Base-by-base conservation (phyloP, 2,797 vertebrate species). In the Gallinago nigripennis region DNA sequence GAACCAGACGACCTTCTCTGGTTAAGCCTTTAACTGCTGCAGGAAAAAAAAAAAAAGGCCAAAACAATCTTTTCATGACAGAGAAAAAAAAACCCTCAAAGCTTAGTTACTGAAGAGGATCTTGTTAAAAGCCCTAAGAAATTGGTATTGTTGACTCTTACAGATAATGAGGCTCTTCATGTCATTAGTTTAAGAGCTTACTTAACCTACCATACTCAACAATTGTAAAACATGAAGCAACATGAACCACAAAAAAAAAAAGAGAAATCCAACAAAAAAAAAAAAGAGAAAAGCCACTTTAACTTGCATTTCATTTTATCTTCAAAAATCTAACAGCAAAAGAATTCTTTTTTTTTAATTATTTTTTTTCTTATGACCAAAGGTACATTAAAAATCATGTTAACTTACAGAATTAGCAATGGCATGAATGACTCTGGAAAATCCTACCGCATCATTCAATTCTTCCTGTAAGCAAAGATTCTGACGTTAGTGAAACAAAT, bases 401-500 rank as follows among this genome's bases (percentile, higher is more conserved):
- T 37, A 82, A 98, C 99, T 98, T 97, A 99, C 99, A 91, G 99
- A 99, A 97, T 99, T 99, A 24, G 99, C 99, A 97, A 99, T 98
- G 80, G 98, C 99, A 35, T 99, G 99, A 94, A 99, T 96, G 50
- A 99, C 99, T 96, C 98, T 98, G 93, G 99, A 99, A 98, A 99
- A 99, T n/a, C 99, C 99, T 6, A 99, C 99, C 1, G 99, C 99
- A 85, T 99, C 99, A 68, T 99, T 99, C 79, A 99, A 94, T 84
- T 99, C 99, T 89, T 99, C 99, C 99, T 99, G 96, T 33, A 94
- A 82, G 60, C 33, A 85, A 37, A 94, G 30, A 73, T 73, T 70
- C 43, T 46, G 31, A 72, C 27, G 24, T 97, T 13, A 95, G 77
- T 73, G 25, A 94, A 95, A 84, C 65, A 89, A 87, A 89, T 1